Conservation (phyloP, 2,113 vertebrate species). For the Tiliqua scincoides region DNA sequence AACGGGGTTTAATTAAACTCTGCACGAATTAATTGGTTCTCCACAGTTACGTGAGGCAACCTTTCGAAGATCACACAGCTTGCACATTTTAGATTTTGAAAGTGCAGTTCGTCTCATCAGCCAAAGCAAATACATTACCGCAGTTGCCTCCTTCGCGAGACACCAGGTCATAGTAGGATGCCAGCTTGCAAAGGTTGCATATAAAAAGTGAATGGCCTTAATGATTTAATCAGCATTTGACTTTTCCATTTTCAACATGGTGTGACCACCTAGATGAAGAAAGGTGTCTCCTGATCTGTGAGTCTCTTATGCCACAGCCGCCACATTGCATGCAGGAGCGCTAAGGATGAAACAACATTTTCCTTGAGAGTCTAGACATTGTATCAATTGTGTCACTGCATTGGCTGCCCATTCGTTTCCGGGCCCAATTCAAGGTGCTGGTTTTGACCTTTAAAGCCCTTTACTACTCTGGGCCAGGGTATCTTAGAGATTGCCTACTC, state of each 20-base stretch:
- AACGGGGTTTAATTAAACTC: constrained; percentile 64
- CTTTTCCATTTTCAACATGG: background rate
- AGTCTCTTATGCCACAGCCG: background rate
- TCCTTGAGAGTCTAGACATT: too few species aligned
- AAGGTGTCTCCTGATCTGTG: background rate
- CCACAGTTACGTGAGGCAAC: background rate
- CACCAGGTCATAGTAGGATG: background rate
- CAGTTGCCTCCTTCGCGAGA: background rate
- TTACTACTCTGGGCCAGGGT: too few species aligned
- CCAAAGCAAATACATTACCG: accelerated
- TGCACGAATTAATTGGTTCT: constrained; percentile 50
- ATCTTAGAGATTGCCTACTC: too few species aligned
- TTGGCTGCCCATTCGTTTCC: too few species aligned
- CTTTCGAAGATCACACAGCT: constrained; percentile 20
- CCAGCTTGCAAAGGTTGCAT: background rate
- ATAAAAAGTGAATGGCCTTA: background rate
- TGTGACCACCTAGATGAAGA: background rate
- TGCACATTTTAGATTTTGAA: constrained; percentile 8
- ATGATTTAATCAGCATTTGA: background rate
- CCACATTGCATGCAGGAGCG: background rate
- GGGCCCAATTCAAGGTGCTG: too few species aligned
- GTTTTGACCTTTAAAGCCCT: too few species aligned
- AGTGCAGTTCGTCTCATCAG: background rate
- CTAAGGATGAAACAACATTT: background rate
- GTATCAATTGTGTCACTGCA: too few species aligned